Base-by-base conservation (phyloP, 2,797 vertebrate species). In the Hyperoplus immaculatus region DNA sequence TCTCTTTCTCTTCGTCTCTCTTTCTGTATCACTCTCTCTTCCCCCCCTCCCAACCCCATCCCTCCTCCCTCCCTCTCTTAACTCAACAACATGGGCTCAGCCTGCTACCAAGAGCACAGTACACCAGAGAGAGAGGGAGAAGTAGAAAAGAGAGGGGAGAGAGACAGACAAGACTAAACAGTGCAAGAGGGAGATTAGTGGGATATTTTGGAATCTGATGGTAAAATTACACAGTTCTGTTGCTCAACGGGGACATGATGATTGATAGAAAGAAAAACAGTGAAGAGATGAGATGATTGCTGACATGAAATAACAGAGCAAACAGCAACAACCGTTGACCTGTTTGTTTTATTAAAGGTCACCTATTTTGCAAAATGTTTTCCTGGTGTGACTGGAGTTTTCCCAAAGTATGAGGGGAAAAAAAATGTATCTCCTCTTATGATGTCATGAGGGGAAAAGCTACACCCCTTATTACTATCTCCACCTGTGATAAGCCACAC, bases 21-120 rank as follows among this genome's bases (percentile, higher is more conserved):
- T 77, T 79, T 56, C 69, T 51, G 69, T 54, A 63, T 57, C 72
- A 66, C 68, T 61, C 61, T 58, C 63, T 66, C 2, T 51, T 8
- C 58, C 55, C 61, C 45, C 77, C 58, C 83, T 56, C 75, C 53
- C 69, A 57, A 69, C 75, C 76, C 62, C 78, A 67, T 42, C 29
- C 29, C 21, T 46, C 59, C 67, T 70, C 62, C 83, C 84, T 79
- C 78, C 84, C 76, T 79, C 80, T 75, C 80, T 78, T 75, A 29
- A 77, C 69, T 78, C 81, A 76, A 80, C 80, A 86, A 83, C 87
- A 92, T 77, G 85, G 82, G 83, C 87, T 91, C 81, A 86, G 75
- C 85, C 79, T 76, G 86, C 86, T 86, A 84, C 81, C 54, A 58
- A 72, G 64, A 81, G 69, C 86, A 81, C 78, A 75, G 63, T 83